Evolutionary conservation across 1,140 invertebrate genomes (phyloP), one percentile per base, ranked within the genome.

Genomic region (Pygmarrhopalites habei): DNA sequence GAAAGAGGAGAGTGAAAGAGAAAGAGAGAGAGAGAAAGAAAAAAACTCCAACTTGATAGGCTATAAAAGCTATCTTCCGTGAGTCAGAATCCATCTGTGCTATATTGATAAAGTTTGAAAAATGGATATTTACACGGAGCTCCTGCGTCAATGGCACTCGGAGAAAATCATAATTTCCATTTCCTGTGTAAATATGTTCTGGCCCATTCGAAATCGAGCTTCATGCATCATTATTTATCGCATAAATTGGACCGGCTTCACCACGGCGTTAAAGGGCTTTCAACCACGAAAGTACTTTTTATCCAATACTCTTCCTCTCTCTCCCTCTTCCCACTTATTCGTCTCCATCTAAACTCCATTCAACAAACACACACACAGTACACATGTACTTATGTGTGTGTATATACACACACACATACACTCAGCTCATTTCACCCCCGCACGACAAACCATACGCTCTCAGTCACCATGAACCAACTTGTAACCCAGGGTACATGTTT

Each of bases 21-120:
- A 35, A 35, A 35, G 15, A 35, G 32, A 35, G 32, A 35, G 32
- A 35, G 32, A 53, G 62, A 47, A 30, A 32, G 26, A 29, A 30
- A 60, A 56, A 64, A 64, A 56, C 61, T 60, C 57, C 30, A 57
- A 60, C 47, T 70, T 64, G 55, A 65, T 67, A 64, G 62, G 58
- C 49, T 32, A 67, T 65, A 66, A 65, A 67, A 67, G 44, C 65
- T 65, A 67, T 67, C 66, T 62, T 62, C 59, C 62, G 56, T 58
- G 66, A 64, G 57, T 61, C 64, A 69, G 64, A 69, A 69, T 69
- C 61, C 68, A 69, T 69, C 68, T 69, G 68, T 66, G 58, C 64
- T 64, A 62, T 67, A 70, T 70, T 70, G 68, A 70, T 70, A 70
- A 70, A 64, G 64, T 70, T 67, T 62, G 65, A 70, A 67, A 70